Percentiles rank a stretch among this genome's conserved stretches.
Evolutionary conservation across 35 echinoderm and acorn worm species (phyloP).

Genomic region (Lytechinus variegatus): DNA sequence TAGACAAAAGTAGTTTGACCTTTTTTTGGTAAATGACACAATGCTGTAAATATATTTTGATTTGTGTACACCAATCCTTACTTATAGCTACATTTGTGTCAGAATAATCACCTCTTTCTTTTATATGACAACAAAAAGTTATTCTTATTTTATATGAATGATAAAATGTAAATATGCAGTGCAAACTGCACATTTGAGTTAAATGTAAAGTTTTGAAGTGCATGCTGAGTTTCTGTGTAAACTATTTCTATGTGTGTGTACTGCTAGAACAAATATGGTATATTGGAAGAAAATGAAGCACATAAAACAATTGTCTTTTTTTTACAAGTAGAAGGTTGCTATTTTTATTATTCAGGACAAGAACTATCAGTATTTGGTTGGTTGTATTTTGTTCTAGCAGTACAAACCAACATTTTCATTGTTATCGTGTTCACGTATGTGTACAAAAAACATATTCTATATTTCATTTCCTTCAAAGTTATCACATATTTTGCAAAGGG

Average conservation of each 20-base stretch:
- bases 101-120: neutral
- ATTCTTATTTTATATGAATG: neutral
- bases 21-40: neutral
- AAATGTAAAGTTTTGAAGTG: neutral
- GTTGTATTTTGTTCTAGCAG: neutral
- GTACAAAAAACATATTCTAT: neutral
- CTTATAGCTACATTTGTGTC: neutral
- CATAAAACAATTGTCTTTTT: neutral
- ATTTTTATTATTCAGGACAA: neutral
- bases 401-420: neutral
- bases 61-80: neutral
- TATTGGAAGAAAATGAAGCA: neutral
- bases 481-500: slow-evolving; percentile 38
- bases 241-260: neutral
- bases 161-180: neutral
- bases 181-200: neutral
- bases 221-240: slow-evolving; percentile 2
- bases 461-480: slow-evolving; percentile 40
- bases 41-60: slow-evolving; percentile 16
- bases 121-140: too few relatives aligned
- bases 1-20: neutral
- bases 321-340: neutral
- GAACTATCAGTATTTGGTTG: neutral
- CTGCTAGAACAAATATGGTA: neutral
- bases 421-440: slow-evolving; percentile 24